Base-by-base conservation (phyloP, 2,888 invertebrate species). In the Odontothrips loti region DNA sequence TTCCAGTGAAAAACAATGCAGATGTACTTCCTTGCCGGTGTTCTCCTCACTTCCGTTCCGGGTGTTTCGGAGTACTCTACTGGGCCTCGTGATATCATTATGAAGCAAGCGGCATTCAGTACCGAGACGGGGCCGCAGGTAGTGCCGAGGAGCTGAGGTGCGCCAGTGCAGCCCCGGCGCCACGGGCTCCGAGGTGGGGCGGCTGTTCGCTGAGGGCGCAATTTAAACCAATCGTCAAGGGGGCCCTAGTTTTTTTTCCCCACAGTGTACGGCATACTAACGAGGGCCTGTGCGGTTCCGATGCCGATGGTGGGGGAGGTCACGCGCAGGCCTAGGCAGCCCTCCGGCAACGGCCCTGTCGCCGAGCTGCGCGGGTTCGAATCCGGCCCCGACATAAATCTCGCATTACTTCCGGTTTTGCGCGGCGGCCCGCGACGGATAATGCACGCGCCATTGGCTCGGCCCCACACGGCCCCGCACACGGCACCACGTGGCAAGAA, bases 321-420 rank as follows among this genome's bases (percentile, higher is more conserved):
- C 58, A 15, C 15, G 8, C 48, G 10, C 48, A 6, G 51, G 51
- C 51, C 51, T 51, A 1, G 51, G 51, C 8, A n/a, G n/a, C 34
- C 12, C 20, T 6, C 58, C 17, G 17, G 58, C 58, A 15, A 51
- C 15, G 51, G 51, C 58, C 58, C 17, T 4, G 58, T 6, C 20
- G 58, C 20, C 58, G n/a, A n/a, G n/a, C n/a, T n/a, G 34, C 34
- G 2, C 34, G 34, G 34, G 34, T 6, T 43, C 34, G 3, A 43
- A 43, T 6, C 34, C 34, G 34, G 34, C 34, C 68, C 23, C 8
- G 23, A 75, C 68, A 75, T 75, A 75, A 75, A 75, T 75, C 68
- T 75, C 68, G 68, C 68, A 75, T 75, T 75, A 75, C 68, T 75
- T 75, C 68, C 68, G 68, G 68, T 75, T 11, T 75, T 75, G 68